These are phyloP conservation scores for Mormyrops boulengeri DNA, from an alignment of 2,797 vertebrate genomes.

Conservation along the genomic window DNA sequence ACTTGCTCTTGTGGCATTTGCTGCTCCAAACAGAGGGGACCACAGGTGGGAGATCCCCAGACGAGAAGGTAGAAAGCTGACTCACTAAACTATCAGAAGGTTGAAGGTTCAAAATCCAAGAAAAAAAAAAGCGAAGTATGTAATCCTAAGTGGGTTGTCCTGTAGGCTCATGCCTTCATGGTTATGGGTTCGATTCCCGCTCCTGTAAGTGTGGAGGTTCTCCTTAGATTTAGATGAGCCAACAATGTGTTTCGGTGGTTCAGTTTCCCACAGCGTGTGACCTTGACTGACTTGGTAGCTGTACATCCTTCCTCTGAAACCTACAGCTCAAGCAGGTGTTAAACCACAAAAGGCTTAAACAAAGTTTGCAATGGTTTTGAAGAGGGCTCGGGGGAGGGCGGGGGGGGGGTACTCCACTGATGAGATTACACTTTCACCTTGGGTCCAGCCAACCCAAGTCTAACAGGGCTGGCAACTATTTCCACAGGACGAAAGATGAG, in stretches of 20 bases:
- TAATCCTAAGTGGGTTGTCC: not conserved
- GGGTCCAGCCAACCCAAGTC: not conserved
- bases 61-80: not conserved
- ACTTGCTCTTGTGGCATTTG: not conserved
- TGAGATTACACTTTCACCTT: slow-evolving; percentile 2
- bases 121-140: not conserved
- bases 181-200: not conserved
- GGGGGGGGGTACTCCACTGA: not conserved
- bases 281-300: not conserved
- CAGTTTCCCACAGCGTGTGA: not conserved
- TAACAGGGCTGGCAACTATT: not conserved
- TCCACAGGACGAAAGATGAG: not conserved
- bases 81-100: not conserved
- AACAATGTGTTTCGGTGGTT: not conserved
- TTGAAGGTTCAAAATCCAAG: not conserved
- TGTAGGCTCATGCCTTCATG: not conserved
- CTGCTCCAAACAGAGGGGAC: not conserved
- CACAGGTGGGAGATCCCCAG: not conserved
- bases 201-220: not conserved
- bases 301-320: not conserved
- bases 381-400: not conserved
- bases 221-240: not conserved
- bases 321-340: not conserved
- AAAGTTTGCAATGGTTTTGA: not conserved
- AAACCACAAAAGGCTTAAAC: not conserved